Evolutionary conservation across 2,888 invertebrate genomes (phyloP).

Genomic region (Boloria euphrosyne): DNA sequence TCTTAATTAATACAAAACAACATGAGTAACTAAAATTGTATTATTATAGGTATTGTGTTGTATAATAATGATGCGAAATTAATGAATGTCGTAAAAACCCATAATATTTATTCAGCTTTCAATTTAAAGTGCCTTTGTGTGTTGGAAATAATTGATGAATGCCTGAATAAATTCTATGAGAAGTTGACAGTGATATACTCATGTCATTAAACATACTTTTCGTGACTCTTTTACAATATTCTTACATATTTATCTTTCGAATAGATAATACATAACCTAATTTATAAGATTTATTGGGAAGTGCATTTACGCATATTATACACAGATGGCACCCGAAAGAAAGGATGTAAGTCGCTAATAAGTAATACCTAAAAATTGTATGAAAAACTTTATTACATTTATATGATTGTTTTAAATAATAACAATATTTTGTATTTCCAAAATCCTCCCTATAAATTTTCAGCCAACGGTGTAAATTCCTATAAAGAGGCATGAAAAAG

Average conservation of each 20-base stretch:
- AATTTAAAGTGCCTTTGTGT: slow-evolving; percentile 22
- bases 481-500: no score
- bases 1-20: no score
- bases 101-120: slow-evolving; percentile 15
- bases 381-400: slow-evolving; percentile 1
- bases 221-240: background rate
- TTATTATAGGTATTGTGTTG: background rate
- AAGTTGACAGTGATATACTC: slow-evolving; percentile 21
- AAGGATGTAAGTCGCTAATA: no score
- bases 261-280: no score
- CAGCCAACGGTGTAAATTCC: no score
- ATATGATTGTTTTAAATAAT: background rate
- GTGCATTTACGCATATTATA: no score
- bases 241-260: no score
- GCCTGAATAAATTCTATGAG: slow-evolving; percentile 6
- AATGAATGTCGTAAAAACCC: slow-evolving; percentile 20
- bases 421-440: no score
- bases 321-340: no score
- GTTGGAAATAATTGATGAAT: slow-evolving; percentile 24
- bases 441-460: no score
- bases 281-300: no score
- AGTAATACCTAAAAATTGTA: slow-evolving; percentile 9
- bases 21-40: no score
- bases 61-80: slow-evolving; percentile 6
- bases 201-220: slow-evolving; percentile 8